Conservation (phyloP, 2,888 invertebrate genomes). For the Oithona nana region DNA sequence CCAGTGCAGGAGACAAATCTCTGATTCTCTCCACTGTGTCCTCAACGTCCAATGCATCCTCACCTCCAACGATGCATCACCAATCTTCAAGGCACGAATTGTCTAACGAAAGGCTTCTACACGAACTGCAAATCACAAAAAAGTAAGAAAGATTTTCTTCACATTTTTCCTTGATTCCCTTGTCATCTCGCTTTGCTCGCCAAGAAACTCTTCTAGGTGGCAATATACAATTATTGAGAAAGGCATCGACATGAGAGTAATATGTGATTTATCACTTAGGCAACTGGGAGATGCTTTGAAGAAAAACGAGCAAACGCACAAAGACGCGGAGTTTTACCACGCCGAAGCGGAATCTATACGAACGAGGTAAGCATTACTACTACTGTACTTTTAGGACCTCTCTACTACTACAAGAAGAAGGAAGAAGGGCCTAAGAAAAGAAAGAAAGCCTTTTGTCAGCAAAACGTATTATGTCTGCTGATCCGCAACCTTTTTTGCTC, state of each 20-base stretch:
- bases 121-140: neutral
- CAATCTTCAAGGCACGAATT: neutral
- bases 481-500: no score
- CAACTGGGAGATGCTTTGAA: conserved; percentile 12
- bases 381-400: no score
- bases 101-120: neutral
- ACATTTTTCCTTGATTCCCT: no score
- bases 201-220: no score
- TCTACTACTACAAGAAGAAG: no score
- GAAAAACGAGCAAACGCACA: conserved; percentile 9
- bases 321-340: conserved; percentile 8
- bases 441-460: no score
- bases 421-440: no score
- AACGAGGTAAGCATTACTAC: neutral
- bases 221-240: no score
- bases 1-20: conserved; percentile 4
- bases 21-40: neutral
- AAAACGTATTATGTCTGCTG: no score
- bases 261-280: neutral
- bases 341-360: neutral
- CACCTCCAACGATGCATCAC: no score
- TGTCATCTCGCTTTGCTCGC: no score
- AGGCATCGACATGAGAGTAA: neutral
- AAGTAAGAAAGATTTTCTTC: no score
- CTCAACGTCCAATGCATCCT: neutral